Conservation (phyloP, 1,140 invertebrate species). For the Drosophila willistoni region DNA sequence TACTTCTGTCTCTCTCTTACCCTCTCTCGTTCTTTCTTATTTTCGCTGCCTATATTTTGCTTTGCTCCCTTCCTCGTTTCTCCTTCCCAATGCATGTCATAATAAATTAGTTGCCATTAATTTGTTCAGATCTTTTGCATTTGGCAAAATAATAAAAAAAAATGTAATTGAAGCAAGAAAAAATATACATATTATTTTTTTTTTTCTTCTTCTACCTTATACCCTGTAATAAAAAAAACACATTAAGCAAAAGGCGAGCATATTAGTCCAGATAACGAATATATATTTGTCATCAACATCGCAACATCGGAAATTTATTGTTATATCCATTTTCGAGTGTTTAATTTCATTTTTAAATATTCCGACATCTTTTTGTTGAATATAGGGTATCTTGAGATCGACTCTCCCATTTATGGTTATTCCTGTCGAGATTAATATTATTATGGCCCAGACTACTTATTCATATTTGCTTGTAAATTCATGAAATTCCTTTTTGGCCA, state of each 20-base stretch:
- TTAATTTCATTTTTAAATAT: no score
- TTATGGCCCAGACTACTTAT: conserved; percentile 7
- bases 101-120: conserved; percentile 45
- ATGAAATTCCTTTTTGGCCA: conserved; percentile 41
- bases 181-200: background rate
- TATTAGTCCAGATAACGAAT: no score
- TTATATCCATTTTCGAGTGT: no score
- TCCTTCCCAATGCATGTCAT: conserved; percentile 29
- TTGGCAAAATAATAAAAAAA: conserved; percentile 27
- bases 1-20: background rate
- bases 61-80: background rate
- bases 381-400: background rate
- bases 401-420: background rate
- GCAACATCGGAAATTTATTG: no score
- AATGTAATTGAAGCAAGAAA: conserved; percentile 17
- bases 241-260: no score
- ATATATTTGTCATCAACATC: no score
- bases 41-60: background rate
- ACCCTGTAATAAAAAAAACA: background rate
- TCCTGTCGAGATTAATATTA: conserved; percentile 1
- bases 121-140: conserved; percentile 33
- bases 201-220: background rate
- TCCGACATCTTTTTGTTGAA: no score
- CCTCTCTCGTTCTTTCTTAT: background rate
- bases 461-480: conserved; percentile 35